A percentile compares a stretch with the other conserved stretches of the same genome.
Evolutionary conservation across 2,797 vertebrate genomes (phyloP).

Genomic region (Falco novaeseelandiae): DNA sequence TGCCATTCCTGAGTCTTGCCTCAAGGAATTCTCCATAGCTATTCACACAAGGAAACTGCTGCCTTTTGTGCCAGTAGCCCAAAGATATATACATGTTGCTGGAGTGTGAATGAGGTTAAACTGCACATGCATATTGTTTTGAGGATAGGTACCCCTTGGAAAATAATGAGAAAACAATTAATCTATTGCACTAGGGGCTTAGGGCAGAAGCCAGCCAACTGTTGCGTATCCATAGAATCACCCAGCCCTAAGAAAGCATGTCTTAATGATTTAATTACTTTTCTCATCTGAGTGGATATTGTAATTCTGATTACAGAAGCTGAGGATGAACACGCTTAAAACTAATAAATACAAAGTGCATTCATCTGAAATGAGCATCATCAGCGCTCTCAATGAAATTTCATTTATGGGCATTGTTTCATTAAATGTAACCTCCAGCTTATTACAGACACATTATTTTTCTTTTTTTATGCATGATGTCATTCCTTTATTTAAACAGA

Average conservation of each 20-base stretch:
- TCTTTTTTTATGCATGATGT: conserved; percentile 67
- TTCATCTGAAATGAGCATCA: conserved; percentile 64
- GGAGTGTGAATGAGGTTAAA: neutral
- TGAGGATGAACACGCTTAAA: conserved; percentile 57
- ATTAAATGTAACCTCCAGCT: conserved; percentile 68
- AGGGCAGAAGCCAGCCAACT: conserved; percentile 20
- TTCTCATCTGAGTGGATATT: conserved; percentile 69
- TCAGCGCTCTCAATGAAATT: conserved; percentile 57
- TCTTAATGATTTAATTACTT: conserved; percentile 74
- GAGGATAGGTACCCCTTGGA: neutral
- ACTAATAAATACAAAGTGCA: conserved; percentile 70
- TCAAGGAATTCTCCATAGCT: neutral
- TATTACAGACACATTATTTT: conserved; percentile 63
- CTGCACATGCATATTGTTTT: neutral
- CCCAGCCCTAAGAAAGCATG: conserved; percentile 61
- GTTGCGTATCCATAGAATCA: conserved; percentile 49
- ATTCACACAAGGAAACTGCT: neutral
- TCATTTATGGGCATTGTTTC: conserved; percentile 71
- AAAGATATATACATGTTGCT: neutral
- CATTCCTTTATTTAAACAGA: conserved; percentile 66
- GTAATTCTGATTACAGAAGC: conserved; percentile 67
- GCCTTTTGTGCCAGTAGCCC: neutral
- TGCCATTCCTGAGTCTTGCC: neutral
- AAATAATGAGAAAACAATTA: conserved; percentile 49
- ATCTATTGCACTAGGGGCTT: conserved; percentile 16